Evolutionary conservation across 2,113 vertebrate species (phyloP).

Genomic region (Stegostoma tigrinum): DNA sequence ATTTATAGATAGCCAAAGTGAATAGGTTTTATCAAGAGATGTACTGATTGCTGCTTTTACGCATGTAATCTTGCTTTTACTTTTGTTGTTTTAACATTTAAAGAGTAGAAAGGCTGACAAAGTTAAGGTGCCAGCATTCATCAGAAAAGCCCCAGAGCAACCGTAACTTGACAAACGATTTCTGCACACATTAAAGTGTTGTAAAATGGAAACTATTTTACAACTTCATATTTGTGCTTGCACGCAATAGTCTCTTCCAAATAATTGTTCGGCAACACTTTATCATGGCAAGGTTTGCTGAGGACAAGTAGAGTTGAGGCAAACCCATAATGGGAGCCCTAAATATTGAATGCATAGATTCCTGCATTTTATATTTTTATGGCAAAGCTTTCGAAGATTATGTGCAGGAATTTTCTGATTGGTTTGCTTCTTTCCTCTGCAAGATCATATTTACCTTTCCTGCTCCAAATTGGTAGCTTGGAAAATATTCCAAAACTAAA

Average conservation of each 20-base stretch:
- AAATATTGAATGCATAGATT: not conserved
- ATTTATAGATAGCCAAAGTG: not conserved
- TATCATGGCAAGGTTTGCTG: no score
- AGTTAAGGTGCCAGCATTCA: not conserved
- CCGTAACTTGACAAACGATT: not conserved
- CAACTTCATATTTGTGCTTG: not conserved
- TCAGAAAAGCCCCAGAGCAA: not conserved
- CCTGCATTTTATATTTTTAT: not conserved
- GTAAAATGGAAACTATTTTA: not conserved
- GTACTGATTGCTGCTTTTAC: not conserved
- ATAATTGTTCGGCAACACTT: not conserved
- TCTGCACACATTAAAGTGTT: not conserved
- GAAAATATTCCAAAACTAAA: constrained; percentile 13
- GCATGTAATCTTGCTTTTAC: not conserved
- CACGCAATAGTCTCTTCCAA: not conserved
- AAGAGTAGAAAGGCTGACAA: not conserved
- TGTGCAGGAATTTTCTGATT: not conserved
- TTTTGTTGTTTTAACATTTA: not conserved
- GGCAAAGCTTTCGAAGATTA: no score
- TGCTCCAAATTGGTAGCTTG: not conserved
- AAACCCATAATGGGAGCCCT: not conserved
- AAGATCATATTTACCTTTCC: constrained; percentile 17
- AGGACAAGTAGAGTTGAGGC: no score
- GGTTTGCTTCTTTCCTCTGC: not conserved
- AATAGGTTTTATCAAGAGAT: not conserved